Conservation (phyloP, 1,140 invertebrate genomes). For the Mizuhopecten yessoensis region DNA sequence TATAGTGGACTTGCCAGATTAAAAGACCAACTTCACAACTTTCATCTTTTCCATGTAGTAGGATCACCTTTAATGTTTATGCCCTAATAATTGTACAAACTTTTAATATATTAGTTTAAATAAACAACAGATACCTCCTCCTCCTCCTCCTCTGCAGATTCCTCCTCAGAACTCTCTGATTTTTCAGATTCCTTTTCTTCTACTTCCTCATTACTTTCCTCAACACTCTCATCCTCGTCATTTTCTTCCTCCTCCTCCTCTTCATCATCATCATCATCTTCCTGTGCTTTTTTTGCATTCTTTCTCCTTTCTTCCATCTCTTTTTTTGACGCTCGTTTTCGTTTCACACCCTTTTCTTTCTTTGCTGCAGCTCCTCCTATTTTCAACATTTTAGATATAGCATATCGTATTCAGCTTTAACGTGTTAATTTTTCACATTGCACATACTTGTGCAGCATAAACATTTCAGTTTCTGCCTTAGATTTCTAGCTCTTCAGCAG, state of each 20-base stretch:
- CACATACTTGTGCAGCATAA: too few relatives aligned
- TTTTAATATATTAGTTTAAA: too few relatives aligned
- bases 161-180: neutral
- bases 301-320: slow-evolving; percentile 48
- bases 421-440: too few relatives aligned
- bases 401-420: too few relatives aligned
- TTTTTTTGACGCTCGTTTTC: slow-evolving; percentile 44
- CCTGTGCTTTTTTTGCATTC: slow-evolving; percentile 46
- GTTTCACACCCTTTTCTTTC: neutral
- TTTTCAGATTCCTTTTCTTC: slow-evolving; percentile 43
- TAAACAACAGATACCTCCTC: slow-evolving; percentile 52
- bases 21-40: too few relatives aligned
- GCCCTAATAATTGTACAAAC: too few relatives aligned
- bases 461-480: too few relatives aligned
- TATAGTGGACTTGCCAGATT: too few relatives aligned
- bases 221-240: slow-evolving; percentile 54
- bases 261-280: slow-evolving; percentile 48
- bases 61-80: too few relatives aligned
- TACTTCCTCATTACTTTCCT: slow-evolving; percentile 53
- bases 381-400: too few relatives aligned
- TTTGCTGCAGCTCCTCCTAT: slow-evolving; percentile 22
- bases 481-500: too few relatives aligned
- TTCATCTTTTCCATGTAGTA: too few relatives aligned
- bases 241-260: slow-evolving; percentile 61
- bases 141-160: slow-evolving; percentile 51